These are phyloP conservation scores for Mormyrus lacerda DNA, from an alignment of 2,113 vertebrate genomes.

Conservation along the genomic window DNA sequence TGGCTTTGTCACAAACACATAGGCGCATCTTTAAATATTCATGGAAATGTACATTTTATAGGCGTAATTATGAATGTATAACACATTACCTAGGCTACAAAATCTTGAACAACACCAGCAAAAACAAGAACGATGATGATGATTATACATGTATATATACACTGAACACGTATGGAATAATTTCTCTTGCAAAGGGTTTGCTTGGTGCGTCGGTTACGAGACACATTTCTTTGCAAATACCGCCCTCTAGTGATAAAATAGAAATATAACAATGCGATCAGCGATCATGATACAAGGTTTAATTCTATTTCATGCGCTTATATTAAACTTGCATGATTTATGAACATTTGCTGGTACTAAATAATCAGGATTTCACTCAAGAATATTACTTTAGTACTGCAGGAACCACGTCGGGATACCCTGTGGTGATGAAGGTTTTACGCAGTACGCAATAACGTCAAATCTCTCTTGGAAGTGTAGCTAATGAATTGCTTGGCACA, in stretches of 20 bases:
- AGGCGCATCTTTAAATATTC: not conserved
- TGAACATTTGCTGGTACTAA: not conserved
- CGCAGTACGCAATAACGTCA: no score
- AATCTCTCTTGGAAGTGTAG: not conserved
- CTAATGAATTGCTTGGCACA: not conserved
- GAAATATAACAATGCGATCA: not conserved
- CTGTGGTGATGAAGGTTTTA: not conserved
- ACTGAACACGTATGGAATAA: not conserved
- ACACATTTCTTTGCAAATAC: constrained; percentile 28
- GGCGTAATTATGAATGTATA: not conserved
- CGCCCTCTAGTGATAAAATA: constrained; percentile 34
- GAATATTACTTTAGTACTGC: not conserved
- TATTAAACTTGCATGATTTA: not conserved
- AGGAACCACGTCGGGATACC: not conserved
- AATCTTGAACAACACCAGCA: not conserved
- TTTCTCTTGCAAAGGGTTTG: not conserved
- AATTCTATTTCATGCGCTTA: not conserved
- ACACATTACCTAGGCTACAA: not conserved
- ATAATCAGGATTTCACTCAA: not conserved
- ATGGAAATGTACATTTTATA: not conserved
- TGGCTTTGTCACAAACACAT: not conserved
- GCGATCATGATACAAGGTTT: not conserved
- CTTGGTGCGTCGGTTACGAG: not conserved
- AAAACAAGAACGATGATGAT: not conserved
- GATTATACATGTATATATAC: not conserved